Percentiles rank a stretch among this genome's conserved stretches.
Conservation (phyloP, 35 echinoderm and acorn worm species). For the Hemicentrotus pulcherrimus region DNA sequence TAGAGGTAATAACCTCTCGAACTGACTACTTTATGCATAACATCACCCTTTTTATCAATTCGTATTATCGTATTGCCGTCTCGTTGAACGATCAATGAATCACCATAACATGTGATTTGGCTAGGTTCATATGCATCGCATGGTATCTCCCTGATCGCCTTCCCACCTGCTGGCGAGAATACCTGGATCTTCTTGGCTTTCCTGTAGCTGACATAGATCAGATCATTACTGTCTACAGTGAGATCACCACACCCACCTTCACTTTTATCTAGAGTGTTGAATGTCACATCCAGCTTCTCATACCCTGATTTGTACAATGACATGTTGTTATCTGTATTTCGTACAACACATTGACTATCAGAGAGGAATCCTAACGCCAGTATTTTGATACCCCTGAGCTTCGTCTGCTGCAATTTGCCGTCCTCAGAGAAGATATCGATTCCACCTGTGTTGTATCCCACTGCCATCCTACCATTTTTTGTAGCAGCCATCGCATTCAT, state of each 20-base stretch:
- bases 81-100: background rate
- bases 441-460: background rate
- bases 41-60: background rate
- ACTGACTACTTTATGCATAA: background rate
- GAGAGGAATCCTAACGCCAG: background rate
- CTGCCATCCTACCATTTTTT: background rate
- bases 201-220: background rate
- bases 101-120: background rate
- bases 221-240: constrained; percentile 6
- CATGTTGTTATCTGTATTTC: background rate
- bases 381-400: background rate
- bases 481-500: background rate
- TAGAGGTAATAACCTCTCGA: background rate
- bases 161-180: background rate
- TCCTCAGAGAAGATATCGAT: background rate
- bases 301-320: background rate
- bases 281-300: background rate
- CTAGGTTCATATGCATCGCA: background rate
- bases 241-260: background rate
- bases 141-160: constrained; percentile 34
- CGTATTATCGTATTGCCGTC: background rate
- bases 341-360: background rate
- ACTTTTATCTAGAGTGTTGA: background rate
- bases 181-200: background rate
- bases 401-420: background rate